phyloP scores from a whole-genome alignment of 2,113 vertebrate species.

The Patagioenas fasciata region DNA sequence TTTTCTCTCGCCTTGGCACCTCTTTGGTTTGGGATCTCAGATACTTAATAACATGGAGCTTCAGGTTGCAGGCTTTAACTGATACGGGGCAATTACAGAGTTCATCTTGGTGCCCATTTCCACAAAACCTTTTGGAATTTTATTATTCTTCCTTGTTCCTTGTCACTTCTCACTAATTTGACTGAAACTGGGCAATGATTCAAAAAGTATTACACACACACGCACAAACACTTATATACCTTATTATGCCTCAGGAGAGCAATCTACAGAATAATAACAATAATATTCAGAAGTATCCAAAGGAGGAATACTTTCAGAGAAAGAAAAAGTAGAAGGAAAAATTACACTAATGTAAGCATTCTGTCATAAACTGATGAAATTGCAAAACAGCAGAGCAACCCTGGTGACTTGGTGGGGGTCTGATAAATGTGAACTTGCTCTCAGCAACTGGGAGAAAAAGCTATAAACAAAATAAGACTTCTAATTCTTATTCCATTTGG shows the following conservation, averaged over 20 bases:
- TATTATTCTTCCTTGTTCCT: not conserved
- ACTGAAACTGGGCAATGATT: not conserved
- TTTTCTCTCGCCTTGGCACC: not conserved
- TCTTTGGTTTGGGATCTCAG: not conserved
- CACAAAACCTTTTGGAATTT: not conserved
- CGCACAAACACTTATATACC: not conserved
- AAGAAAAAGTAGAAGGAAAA: not conserved
- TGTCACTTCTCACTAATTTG: not conserved
- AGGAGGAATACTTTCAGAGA: not conserved
- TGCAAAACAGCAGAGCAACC: not conserved
- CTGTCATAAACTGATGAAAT: not conserved
- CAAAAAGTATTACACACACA: not conserved
- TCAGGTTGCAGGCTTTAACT: not conserved
- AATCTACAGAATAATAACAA: not conserved
- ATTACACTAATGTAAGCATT: not conserved
- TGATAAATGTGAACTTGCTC: not conserved
- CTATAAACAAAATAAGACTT: not conserved
- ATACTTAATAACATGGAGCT: fast-evolving
- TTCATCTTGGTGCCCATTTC: not conserved
- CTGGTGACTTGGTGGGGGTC: not conserved
- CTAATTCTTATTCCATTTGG: not conserved
- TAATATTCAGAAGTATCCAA: not conserved
- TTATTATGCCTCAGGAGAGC: not conserved
- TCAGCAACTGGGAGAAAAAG: not conserved
- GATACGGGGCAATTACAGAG: not conserved